Conservation (phyloP, 2,797 vertebrate genomes). For the Forpus xanthops region DNA sequence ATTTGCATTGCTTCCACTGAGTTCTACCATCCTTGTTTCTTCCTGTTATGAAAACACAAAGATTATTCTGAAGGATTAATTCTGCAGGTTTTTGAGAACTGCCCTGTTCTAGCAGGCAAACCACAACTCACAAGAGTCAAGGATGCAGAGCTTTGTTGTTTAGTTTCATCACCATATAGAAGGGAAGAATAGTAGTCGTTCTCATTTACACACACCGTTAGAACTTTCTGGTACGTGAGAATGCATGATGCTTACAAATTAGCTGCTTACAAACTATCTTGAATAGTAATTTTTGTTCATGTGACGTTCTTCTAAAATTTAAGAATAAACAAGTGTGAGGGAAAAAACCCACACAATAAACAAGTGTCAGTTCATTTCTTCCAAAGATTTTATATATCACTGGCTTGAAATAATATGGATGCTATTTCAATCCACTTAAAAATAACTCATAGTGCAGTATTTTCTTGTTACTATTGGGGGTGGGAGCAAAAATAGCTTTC, state of each 20-base stretch:
- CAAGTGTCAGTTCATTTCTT: constrained; percentile 65
- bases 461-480: constrained; percentile 75
- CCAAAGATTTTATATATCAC: constrained; percentile 68
- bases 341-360: constrained; percentile 67
- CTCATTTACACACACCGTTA: background rate
- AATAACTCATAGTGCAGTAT: constrained; percentile 75
- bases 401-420: constrained; percentile 74
- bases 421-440: constrained; percentile 75
- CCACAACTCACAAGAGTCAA: background rate
- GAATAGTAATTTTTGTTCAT: background rate
- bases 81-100: background rate
- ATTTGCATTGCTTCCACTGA: background rate
- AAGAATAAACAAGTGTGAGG: constrained; percentile 41
- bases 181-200: background rate
- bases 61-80: background rate
- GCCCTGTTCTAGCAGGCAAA: background rate
- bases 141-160: background rate
- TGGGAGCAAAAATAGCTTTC: constrained; percentile 73
- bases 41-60: background rate
- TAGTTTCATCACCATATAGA: background rate
- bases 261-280: background rate
- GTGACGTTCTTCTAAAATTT: constrained; percentile 49
- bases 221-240: background rate
- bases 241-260: background rate
- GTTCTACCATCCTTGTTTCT: background rate